Evolutionary conservation across 2,113 vertebrate species (phyloP).

Genomic region (Amia ocellicauda): DNA sequence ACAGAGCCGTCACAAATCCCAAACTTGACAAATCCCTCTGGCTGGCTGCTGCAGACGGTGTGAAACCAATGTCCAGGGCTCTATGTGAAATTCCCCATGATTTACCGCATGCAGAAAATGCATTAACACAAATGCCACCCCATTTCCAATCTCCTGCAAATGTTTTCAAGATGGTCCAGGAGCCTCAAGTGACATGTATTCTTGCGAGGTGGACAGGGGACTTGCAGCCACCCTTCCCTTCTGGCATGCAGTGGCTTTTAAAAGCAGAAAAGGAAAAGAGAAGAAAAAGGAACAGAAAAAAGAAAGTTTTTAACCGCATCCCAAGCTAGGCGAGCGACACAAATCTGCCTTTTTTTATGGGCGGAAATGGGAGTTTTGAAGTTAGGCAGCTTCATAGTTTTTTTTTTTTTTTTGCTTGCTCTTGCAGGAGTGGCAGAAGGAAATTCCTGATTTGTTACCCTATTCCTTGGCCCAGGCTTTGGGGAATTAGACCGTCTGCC

Average conservation of each 20-base stretch:
- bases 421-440: conserved; percentile 66
- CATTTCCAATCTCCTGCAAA: not conserved
- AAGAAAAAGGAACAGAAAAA: not conserved
- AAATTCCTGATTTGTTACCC: conserved; percentile 71
- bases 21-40: conserved; percentile 25
- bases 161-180: too few relatives aligned
- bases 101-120: conserved; percentile 14
- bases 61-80: too few relatives aligned
- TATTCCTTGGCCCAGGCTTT: conserved; percentile 54
- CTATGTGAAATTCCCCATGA: too few relatives aligned
- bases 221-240: too few relatives aligned
- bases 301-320: not conserved
- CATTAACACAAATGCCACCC: conserved; percentile 16
- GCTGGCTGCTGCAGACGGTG: not conserved
- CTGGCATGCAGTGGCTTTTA: not conserved
- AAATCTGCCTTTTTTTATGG: conserved; percentile 19
- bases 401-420: conserved; percentile 29
- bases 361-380: conserved; percentile 30
- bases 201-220: too few relatives aligned
- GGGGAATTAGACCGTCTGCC: conserved; percentile 22
- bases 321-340: conserved; percentile 6
- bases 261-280: not conserved
- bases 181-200: too few relatives aligned
- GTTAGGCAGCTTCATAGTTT: conserved; percentile 18
- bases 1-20: conserved; percentile 37